Base-by-base conservation (phyloP, 2,888 invertebrate species). In the Agrotis puta region DNA sequence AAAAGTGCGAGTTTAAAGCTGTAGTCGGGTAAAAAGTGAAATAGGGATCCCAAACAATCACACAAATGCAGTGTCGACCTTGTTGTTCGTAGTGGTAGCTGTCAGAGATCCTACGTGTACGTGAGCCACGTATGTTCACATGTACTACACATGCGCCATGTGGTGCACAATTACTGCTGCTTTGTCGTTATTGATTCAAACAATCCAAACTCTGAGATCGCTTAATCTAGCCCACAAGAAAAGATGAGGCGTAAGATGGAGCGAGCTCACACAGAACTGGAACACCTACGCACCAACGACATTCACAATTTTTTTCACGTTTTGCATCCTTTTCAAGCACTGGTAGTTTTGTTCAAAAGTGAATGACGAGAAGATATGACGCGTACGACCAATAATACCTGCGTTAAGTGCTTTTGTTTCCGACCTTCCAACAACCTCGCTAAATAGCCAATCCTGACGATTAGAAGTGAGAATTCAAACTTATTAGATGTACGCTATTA, bases 151-250 rank as follows among this genome's bases (percentile, higher is more conserved):
- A 11, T 68, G 48, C 61, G 74, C 67, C 81, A 81, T 82, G 70
- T 82, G 82, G 61, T 56, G 70, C 79, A 54, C 76, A 81, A 70
- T n/a, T n/a, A n/a, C 76, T 82, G 82, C 50, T 50, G 53, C 47
- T 59, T 54, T 43, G 51, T 27, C n/a, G 18, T 63, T 51, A 65
- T 65, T 24, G 57, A 54, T 70, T 63, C 22, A 51, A 50, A 51
- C 24, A n/a, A 48, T 56, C 66, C 20, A 56, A 27, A 27, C 27
- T 27, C 27, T 27, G 27, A 27, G 5, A 27, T 27, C 27, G 27
- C 39, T 39, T 39, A 39, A 39, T 39, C 39, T 39, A 39, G 39
- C 9, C 0, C 39, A 11, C 9, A 39, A 11, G 39, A 9, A 39
- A 39, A 39, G 39, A 11, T 39, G 11, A 39, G 39, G 39, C 39